Base-by-base conservation (phyloP, 2,797 vertebrate species). In the Holocentrus rufus region DNA sequence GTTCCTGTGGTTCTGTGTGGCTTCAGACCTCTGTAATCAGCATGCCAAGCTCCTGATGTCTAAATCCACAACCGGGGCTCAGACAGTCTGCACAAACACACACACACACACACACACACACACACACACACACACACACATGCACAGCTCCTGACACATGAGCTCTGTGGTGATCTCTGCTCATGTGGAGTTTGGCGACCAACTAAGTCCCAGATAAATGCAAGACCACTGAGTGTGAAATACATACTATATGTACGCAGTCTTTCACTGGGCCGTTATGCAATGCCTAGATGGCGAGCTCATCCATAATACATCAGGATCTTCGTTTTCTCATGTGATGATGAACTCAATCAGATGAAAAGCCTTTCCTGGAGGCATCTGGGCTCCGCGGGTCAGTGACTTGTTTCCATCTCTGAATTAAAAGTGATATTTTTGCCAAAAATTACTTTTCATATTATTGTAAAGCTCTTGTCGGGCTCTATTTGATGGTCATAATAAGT, bases 31-130 rank as follows among this genome's bases (percentile, higher is more conserved):
- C 90, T 91, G 84, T 92, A 91, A 92, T 93, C 89, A 93, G 76
- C 88, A 81, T 91, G 90, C 92, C 90, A 90, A 85, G 86, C 85
- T 87, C 72, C 88, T 92, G 90, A 92, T 91, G 91, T 92, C 88
- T 89, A 88, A 91, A 91, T 92, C 87, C 90, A 87, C 85, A 88
- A 69, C 70, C 77, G 53, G 50, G 81, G 89, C 81, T 78, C 83
- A 86, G 85, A 86, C 82, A 46, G 77, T 72, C 75, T 80, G 80
- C 65, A 68, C 58, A 75, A 44, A 68, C 42, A 52, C 31, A 39
- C 58, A 69, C 11, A 69, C 62, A 78, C 59, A 53, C 14, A 57
- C 15, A 65, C 44, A 27, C 8, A 74, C 46, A 74, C 64, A 54
- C 18, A 65, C 18, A 44, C 17, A 63, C 17, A 64, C 58, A 61